Conservation (phyloP, 2,888 invertebrate species). For the Odontomyia ornata region DNA sequence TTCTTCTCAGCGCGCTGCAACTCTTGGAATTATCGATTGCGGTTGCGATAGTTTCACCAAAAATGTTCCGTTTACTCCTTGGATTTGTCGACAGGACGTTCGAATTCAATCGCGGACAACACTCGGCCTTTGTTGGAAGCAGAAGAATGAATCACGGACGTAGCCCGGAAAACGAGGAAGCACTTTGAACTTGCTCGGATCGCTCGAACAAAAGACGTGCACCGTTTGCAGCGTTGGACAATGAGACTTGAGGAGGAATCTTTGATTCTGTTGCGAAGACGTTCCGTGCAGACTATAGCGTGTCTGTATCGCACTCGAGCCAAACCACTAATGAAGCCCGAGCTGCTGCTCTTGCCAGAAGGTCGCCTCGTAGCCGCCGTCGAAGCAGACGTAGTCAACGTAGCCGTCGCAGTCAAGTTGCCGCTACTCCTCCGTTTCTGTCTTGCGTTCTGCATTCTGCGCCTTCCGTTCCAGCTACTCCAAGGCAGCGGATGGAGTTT, state of each 20-base stretch:
- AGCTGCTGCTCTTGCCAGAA: slow-evolving; percentile 44
- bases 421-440: background rate
- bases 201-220: too few species aligned
- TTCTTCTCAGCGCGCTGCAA: background rate
- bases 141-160: background rate
- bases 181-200: background rate
- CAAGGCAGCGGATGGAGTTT: background rate
- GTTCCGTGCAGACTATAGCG: slow-evolving; percentile 22
- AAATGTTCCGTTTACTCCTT: background rate
- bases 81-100: background rate
- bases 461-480: too few species aligned
- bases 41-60: background rate
- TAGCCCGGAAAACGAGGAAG: background rate
- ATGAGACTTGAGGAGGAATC: too few species aligned
- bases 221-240: too few species aligned
- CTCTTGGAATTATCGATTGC: background rate
- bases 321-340: slow-evolving; percentile 48
- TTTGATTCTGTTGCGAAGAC: background rate
- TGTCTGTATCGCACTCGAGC: slow-evolving; percentile 46
- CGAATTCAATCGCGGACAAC: background rate
- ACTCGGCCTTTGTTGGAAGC: background rate
- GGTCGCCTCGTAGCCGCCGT: slow-evolving; percentile 40
- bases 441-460: background rate
- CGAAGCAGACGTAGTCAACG: background rate
- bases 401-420: slow-evolving; percentile 1